Evolutionary conservation across 2,888 invertebrate species (phyloP).

Genomic region (Cetonia aurata): DNA sequence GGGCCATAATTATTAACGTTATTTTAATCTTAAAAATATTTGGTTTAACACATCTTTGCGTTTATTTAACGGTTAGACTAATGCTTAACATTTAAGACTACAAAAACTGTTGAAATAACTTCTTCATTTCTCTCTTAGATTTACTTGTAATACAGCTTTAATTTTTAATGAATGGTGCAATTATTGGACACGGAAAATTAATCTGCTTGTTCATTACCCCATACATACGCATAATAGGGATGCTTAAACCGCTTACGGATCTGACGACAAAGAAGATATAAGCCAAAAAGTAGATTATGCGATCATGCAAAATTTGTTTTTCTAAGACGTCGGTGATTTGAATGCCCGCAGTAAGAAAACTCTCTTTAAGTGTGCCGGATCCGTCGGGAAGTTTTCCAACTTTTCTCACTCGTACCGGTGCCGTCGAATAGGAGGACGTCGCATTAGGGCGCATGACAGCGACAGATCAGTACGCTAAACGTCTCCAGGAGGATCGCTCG

Average conservation of each 20-base stretch:
- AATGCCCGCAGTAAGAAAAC: constrained; percentile 54
- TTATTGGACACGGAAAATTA: too few relatives aligned
- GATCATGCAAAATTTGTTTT: constrained; percentile 16
- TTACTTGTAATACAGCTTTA: too few relatives aligned
- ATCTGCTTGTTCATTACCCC: too few relatives aligned
- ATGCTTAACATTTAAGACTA: too few relatives aligned
- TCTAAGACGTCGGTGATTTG: constrained; percentile 49
- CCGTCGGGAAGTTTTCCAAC: constrained; percentile 36
- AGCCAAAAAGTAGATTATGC: constrained; percentile 15
- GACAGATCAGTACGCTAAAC: constrained; percentile 24
- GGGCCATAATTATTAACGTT: too few relatives aligned
- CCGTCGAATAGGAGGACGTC: constrained; percentile 28
- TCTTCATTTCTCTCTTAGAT: too few relatives aligned
- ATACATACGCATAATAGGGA: not conserved
- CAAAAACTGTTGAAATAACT: too few relatives aligned
- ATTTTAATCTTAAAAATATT: too few relatives aligned
- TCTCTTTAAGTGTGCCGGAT: constrained; percentile 20
- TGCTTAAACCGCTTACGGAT: not conserved
- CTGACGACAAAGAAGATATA: not conserved
- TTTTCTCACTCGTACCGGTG: constrained; percentile 19
- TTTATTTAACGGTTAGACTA: too few relatives aligned
- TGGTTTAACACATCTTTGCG: too few relatives aligned
- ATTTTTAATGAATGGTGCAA: too few relatives aligned
- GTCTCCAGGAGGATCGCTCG: constrained; percentile 43
- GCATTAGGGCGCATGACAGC: constrained; percentile 50